Evolutionary conservation across 1,140 invertebrate genomes (phyloP), one percentile per base, ranked within the genome.

Genomic region (Lineus longissimus): DNA sequence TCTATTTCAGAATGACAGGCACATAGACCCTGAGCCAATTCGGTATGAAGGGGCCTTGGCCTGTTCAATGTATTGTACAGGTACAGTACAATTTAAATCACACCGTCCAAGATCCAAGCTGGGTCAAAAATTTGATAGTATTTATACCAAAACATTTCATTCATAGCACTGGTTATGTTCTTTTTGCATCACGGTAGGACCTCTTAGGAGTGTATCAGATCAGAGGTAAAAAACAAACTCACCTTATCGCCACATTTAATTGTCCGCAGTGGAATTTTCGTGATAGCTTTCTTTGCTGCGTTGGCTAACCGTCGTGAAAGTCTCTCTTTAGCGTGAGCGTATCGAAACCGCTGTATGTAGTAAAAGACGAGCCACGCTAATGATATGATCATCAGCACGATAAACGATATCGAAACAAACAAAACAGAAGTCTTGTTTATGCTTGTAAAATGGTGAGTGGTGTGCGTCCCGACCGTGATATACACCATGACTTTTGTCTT

Each of bases 361-460:
- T 96, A 96, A 82, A 95, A 95, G 22, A 95, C 88, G 1, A 96
- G 86, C 94, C 94, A 96, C 1, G 92, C 91, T 63, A 95, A 81
- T 0, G 92, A 94, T 43, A 95, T 94, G 63, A 95, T 89, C 91
- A 95, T 94, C 57, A 95, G 84, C 47, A 96, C 90, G 66, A 95
- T 94, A 82, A 96, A 96, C 0, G 93, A 95, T 64, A 95, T 91
- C 23, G 92, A 94, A 2, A 96, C 93, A 81, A 96, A 95, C 55
- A 95, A 82, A 61, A 95, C 92, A 0, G 91, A 93, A 0, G 78
- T 81, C 54, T 76, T 78, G 71, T 73, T 82, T 56, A 81, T 72
- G 43, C 64, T 54, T 73, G 57, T 66, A 30, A 23, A 62, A 25
- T 9, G 25, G 33, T 2, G 47, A 22, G 1, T 31, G 13, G 25